phyloP scores from a whole-genome alignment of 2,797 vertebrate genomes.

The Microctenopoma lineatum region DNA sequence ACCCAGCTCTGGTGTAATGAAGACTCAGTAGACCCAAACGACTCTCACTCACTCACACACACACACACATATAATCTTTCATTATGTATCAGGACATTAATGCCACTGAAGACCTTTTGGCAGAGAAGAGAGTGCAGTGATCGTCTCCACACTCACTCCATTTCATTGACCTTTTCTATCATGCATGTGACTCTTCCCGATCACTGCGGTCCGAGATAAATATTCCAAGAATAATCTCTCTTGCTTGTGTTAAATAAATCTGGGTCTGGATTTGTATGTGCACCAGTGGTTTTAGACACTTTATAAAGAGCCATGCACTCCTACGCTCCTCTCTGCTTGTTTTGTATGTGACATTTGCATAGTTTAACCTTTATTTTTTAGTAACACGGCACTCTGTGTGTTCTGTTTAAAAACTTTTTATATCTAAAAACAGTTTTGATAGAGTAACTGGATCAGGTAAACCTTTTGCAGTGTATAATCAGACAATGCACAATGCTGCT shows the following conservation, averaged over 20 bases:
- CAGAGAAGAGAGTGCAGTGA: slow-evolving; percentile 71
- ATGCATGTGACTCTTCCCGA: slow-evolving; percentile 72
- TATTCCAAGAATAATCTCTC: slow-evolving; percentile 72
- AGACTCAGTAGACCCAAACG: slow-evolving; percentile 82
- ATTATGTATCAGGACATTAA: slow-evolving; percentile 79
- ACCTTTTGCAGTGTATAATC: slow-evolving; percentile 11
- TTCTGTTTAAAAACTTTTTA: background rate
- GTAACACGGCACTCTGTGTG: background rate
- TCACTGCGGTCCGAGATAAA: slow-evolving; percentile 64
- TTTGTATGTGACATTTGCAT: background rate
- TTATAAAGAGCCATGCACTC: slow-evolving; percentile 1
- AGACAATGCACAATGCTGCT: slow-evolving; percentile 16
- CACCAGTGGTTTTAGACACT: slow-evolving; percentile 16
- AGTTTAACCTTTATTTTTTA: slow-evolving; percentile 9
- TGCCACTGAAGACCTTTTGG: slow-evolving; percentile 80
- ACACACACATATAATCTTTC: slow-evolving; percentile 61
- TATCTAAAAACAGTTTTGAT: slow-evolving; percentile 2
- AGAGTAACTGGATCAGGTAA: slow-evolving; percentile 2
- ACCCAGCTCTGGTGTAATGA: slow-evolving; percentile 80
- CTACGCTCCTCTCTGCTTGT: background rate
- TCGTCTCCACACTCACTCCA: slow-evolving; percentile 76
- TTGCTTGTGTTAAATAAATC: slow-evolving; percentile 63
- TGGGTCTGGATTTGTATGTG: slow-evolving; percentile 47
- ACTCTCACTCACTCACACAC: slow-evolving; percentile 32
- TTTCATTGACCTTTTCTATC: slow-evolving; percentile 82